These are phyloP conservation scores for Phalanger gymnotis DNA, from an alignment of 2,797 vertebrate genomes.

Conservation along the genomic window DNA sequence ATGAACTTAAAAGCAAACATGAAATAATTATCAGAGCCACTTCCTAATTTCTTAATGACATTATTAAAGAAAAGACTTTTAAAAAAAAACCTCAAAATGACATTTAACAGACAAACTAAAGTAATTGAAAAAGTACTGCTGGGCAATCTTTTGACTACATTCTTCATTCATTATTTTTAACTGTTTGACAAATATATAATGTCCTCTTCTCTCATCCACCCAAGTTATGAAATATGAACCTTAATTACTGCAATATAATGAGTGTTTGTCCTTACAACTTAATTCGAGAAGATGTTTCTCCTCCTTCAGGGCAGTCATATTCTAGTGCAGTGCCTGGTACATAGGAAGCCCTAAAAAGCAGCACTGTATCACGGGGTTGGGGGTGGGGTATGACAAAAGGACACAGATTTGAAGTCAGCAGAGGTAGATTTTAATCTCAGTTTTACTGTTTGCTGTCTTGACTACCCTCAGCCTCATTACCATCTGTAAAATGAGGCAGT, in stretches of 20 bases:
- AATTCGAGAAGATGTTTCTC: background rate
- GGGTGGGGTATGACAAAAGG: background rate
- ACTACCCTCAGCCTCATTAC: background rate
- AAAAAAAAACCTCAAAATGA: background rate
- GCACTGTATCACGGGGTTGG: background rate
- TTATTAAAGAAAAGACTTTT: slow-evolving; percentile 11
- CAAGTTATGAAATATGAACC: background rate
- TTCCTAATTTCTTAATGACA: background rate
- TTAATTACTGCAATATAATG: background rate
- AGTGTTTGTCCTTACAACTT: background rate
- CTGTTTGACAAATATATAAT: background rate
- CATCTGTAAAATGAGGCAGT: background rate
- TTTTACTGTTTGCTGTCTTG: background rate
- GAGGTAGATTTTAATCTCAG: background rate
- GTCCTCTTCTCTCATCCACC: background rate
- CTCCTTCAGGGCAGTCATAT: background rate
- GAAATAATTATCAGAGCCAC: background rate
- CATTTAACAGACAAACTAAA: background rate
- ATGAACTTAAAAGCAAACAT: background rate
- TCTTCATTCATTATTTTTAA: no score
- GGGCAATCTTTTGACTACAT: background rate
- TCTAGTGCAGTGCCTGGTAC: background rate
- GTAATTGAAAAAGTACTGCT: background rate
- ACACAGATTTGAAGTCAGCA: background rate
- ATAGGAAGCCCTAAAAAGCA: background rate